phyloP scores from a whole-genome alignment of 2,113 vertebrate genomes.

The Panthera tigris region DNA sequence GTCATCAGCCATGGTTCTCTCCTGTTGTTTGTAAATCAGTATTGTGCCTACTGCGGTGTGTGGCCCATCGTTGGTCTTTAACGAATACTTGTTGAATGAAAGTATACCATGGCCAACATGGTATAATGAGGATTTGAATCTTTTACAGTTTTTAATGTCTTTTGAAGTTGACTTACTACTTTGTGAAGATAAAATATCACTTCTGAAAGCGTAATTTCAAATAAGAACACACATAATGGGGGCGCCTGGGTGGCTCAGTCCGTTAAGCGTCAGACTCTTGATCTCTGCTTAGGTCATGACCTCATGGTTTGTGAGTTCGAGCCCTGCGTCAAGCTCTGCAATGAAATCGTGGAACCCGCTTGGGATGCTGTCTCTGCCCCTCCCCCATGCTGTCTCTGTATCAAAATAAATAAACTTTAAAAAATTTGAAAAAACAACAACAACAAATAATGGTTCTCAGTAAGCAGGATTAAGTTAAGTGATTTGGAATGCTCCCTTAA shows the following conservation, averaged over 20 bases:
- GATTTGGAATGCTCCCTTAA: not conserved
- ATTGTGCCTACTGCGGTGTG: not conserved
- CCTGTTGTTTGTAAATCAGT: not conserved
- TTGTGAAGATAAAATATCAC: not conserved
- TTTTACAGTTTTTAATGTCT: slow-evolving; percentile 6
- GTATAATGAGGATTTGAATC: not conserved
- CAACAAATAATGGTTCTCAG: not conserved
- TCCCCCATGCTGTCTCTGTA: too few species aligned
- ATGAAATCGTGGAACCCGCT: too few species aligned
- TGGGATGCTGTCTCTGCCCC: too few species aligned
- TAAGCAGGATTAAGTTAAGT: not conserved
- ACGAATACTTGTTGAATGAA: not conserved
- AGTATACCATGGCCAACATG: not conserved
- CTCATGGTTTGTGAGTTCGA: too few species aligned
- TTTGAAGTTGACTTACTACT: not conserved
- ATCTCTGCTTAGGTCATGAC: too few species aligned
- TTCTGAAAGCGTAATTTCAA: not conserved
- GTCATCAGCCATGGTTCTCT: not conserved
- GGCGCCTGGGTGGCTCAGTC: too few species aligned
- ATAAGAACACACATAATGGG: not conserved
- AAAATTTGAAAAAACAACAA: too few species aligned
- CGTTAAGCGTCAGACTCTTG: too few species aligned
- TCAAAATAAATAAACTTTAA: too few species aligned
- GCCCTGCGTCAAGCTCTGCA: too few species aligned
- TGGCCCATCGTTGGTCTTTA: not conserved